Evolutionary conservation across 1,140 invertebrate genomes (phyloP), one percentile per base, ranked within the genome.

Genomic region (Lethocerus indicus): DNA sequence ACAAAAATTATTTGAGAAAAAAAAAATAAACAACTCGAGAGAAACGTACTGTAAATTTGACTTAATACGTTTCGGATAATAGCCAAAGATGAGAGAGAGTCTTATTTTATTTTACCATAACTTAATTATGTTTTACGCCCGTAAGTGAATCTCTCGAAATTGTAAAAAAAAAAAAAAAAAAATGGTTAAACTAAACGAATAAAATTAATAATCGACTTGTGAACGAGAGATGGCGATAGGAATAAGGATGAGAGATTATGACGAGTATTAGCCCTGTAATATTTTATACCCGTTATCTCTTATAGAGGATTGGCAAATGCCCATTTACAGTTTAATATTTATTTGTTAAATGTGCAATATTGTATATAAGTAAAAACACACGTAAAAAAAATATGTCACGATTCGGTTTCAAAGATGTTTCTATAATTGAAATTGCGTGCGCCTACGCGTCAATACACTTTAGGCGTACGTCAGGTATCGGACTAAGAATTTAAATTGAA

Each of bases 81-180:
- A 41, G 39, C 48, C 48, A 50, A 50, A 50, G 48, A 50, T 27
- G 12, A 42, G 21, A 14, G 24, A 50, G 46, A 29, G 24, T 43
- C 41, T 25, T 43, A 43, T 24, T 43, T 39, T 18, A 43, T 27
- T 24, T 43, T 27, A 26, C 20, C 41, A 43, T 26, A 43, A 43
- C 28, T n/a, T n/a, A n/a, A n/a, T n/a, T n/a, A n/a, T n/a, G n/a
- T n/a, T n/a, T n/a, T n/a, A n/a, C n/a, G n/a, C n/a, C n/a, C n/a
- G n/a, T n/a, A n/a, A n/a, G n/a, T n/a, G n/a, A n/a, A n/a, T n/a
- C n/a, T n/a, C n/a, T n/a, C n/a, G n/a, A n/a, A n/a, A n/a, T n/a
- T n/a, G n/a, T n/a, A n/a, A n/a, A n/a, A n/a, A n/a, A n/a, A n/a
- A n/a, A n/a, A n/a, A n/a, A n/a, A n/a, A n/a, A n/a, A n/a, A n/a